Conservation (phyloP, 2,113 vertebrate genomes). For the Phalacrocorax brasilianus region DNA sequence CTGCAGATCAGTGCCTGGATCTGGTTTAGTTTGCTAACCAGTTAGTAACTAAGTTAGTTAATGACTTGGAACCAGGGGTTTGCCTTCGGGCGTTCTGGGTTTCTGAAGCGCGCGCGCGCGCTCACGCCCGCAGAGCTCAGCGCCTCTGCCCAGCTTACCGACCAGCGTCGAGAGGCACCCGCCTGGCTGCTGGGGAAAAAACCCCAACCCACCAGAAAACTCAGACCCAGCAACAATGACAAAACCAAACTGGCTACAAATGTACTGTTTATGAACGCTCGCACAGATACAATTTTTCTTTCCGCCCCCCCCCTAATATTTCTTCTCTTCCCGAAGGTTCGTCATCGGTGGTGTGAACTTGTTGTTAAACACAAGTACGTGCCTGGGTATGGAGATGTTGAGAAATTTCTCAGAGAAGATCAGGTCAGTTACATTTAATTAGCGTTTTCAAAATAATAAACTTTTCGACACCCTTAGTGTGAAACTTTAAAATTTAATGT, state of each 20-base stretch:
- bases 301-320: not conserved
- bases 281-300: not conserved
- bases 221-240: not conserved
- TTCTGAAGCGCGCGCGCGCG: not conserved
- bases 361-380: constrained; percentile 84
- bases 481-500: not conserved
- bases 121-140: rapidly evolving
- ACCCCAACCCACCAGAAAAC: not conserved
- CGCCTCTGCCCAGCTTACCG: not conserved
- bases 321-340: constrained; percentile 74
- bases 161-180: not conserved
- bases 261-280: not conserved
- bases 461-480: not conserved
- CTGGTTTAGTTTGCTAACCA: not conserved
- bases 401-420: constrained; percentile 86
- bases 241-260: not conserved
- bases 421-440: constrained; percentile 76
- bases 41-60: not conserved
- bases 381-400: constrained; percentile 81
- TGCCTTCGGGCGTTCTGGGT: not conserved
- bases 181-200: not conserved
- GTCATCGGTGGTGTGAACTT: constrained; percentile 96
- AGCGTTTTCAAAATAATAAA: not conserved
- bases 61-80: not conserved
- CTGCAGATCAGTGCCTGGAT: not conserved